Evolutionary conservation across 2,797 vertebrate genomes (phyloP), one percentile per base, ranked within the genome.

Genomic region (Parauchenoglanis ngamensis): DNA sequence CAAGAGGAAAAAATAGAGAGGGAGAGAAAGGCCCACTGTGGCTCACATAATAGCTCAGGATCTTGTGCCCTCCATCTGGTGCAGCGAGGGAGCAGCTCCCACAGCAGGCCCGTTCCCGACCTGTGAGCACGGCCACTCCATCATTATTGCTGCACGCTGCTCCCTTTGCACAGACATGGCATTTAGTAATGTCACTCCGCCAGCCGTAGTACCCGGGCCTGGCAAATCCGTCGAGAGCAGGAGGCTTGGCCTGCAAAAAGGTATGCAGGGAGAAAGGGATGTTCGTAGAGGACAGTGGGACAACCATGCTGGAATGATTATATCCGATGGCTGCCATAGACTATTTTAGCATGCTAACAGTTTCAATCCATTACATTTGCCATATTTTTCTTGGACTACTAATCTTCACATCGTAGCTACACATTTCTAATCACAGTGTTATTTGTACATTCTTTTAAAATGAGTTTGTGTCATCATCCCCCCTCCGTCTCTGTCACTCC

Each of bases 11-110:
- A 77, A 86, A 44, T 31, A 23, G 40, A 83, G 86, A 56, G 59
- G 40, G 40, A 79, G 54, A 84, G 73, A 88, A 85, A 77, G 57
- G 68, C 86, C 85, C 87, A 87, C 81, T 80, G 89, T 84, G 87
- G 86, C 87, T 81, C 89, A 88, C 75, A 90, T 89, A 89, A 89
- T 88, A 90, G 88, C 90, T 86, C 85, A 87, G 90, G 89, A 87
- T 89, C 88, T 88, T 72, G 83, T 90, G 86, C 80, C 89, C 86
- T 91, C 90, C 90, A 91, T 92, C 90, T 92, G 91, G 87, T 82
- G 49, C 79, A 89, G 87, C 77, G 63, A 88, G 89, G 88, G 87
- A 89, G 85, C 72, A 68, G 83, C 72, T 87, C 90, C 90, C 88
- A 82, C 84, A 79, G 87, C 79, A 87, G 85, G 90, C 90, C 72